Percentiles rank a stretch among this genome's conserved stretches.
Conservation (phyloP, 2,888 invertebrate genomes). For the Sipha maydis region DNA sequence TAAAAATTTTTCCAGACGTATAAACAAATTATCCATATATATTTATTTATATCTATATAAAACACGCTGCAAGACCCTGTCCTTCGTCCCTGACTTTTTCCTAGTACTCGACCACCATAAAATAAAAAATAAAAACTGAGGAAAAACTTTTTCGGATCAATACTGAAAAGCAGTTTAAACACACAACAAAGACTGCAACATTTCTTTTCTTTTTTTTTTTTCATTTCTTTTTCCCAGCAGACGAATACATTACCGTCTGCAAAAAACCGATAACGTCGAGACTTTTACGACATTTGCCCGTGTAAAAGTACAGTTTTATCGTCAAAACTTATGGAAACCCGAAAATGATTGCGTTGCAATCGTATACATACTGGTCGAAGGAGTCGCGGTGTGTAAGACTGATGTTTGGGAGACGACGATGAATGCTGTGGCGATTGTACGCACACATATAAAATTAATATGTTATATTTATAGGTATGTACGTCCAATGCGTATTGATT, state of each 20-base stretch:
- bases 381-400: background rate
- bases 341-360: conserved; percentile 48
- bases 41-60: background rate
- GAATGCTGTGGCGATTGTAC: background rate
- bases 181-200: conserved; percentile 62
- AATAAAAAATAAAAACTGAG: conserved; percentile 51
- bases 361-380: background rate
- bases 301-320: conserved; percentile 57
- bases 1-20: conserved; percentile 38
- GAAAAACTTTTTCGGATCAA: conserved; percentile 61
- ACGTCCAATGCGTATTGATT: conserved; percentile 12
- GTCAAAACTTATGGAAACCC: conserved; percentile 55
- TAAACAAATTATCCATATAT: conserved; percentile 36
- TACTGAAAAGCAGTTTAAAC: conserved; percentile 62
- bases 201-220: conserved; percentile 46
- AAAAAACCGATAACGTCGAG: conserved; percentile 59
- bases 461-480: background rate
- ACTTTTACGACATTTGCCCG: conserved; percentile 60
- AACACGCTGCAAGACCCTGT: conserved; percentile 31
- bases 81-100: conserved; percentile 46
- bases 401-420: background rate
- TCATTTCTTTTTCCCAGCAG: conserved; percentile 32
- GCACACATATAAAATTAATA: background rate
- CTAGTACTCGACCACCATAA: conserved; percentile 53
- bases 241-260: conserved; percentile 62